Percentiles rank a stretch among this genome's conserved stretches.
These are phyloP conservation scores for Sprattus sprattus DNA, from an alignment of 2,113 vertebrate species.

Conservation along the genomic window DNA sequence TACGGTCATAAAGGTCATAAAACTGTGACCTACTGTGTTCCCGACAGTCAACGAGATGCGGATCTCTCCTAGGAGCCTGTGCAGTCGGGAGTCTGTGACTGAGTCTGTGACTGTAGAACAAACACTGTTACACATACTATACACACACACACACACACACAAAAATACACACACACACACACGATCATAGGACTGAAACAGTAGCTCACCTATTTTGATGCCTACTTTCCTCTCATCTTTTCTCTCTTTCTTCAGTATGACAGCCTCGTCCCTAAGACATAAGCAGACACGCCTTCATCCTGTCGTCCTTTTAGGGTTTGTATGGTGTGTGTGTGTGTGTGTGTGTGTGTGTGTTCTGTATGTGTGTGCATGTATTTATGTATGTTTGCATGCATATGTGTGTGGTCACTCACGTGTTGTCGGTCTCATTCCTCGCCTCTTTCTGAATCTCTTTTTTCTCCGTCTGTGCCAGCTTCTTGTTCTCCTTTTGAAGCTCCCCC, in stretches of 20 bases:
- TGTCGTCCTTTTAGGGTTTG: not conserved
- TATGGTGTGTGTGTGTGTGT: not conserved
- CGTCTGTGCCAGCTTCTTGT: not conserved
- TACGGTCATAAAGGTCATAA: not conserved
- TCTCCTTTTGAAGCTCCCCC: not conserved
- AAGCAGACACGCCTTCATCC: not conserved
- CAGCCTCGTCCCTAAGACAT: not conserved
- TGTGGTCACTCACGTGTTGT: too few relatives aligned
- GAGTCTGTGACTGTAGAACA: slow-evolving; percentile 58
- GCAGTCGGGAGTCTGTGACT: slow-evolving; percentile 86
- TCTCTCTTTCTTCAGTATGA: not conserved
- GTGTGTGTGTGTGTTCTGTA: not conserved
- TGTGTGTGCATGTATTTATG: not conserved
- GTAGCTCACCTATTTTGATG: not conserved
- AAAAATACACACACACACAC: not conserved
- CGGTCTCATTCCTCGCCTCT: not conserved
- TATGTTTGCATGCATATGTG: too few relatives aligned
- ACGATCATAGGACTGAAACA: not conserved
- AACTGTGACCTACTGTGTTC: slow-evolving; percentile 79
- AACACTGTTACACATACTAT: slow-evolving; percentile 28
- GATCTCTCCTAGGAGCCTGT: slow-evolving; percentile 92
- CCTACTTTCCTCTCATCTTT: not conserved
- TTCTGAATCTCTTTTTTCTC: not conserved
- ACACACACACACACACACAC: slow-evolving; percentile 24
- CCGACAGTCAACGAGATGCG: slow-evolving; percentile 91